A percentile compares a stretch with the other conserved stretches of the same genome.
Conservation (phyloP, 2,797 vertebrate species). For the Crocidura indochinensis region DNA sequence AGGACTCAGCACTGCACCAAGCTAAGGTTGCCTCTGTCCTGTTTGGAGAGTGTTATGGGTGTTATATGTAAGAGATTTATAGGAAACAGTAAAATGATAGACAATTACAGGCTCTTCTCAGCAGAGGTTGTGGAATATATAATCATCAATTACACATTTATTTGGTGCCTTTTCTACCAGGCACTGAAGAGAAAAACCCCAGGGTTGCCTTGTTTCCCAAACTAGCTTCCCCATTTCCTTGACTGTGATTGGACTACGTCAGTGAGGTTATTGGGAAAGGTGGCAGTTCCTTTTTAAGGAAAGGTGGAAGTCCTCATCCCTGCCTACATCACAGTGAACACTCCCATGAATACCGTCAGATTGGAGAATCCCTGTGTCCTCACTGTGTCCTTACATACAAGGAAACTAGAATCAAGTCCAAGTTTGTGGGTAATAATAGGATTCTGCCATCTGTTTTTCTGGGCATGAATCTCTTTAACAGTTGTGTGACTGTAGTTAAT, state of each 20-base stretch:
- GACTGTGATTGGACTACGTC: background rate
- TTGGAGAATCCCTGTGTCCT: background rate
- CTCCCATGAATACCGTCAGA: background rate
- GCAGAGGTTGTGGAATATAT: slow-evolving; percentile 20
- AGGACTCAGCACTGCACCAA: background rate
- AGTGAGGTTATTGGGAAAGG: background rate
- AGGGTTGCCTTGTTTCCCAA: slow-evolving; percentile 7
- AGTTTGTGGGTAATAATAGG: background rate
- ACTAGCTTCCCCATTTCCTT: background rate
- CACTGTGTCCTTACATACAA: background rate
- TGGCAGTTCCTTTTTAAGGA: background rate
- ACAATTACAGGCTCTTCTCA: slow-evolving; percentile 33
- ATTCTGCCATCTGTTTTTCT: background rate
- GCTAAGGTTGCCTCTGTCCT: background rate
- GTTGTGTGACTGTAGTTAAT: slow-evolving; percentile 16
- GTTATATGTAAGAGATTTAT: slow-evolving; percentile 24
- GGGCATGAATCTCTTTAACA: background rate
- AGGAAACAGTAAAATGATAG: background rate
- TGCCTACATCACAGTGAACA: background rate
- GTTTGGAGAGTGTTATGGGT: background rate
- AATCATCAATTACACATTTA: slow-evolving; percentile 28
- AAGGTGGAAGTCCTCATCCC: background rate
- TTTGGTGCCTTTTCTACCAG: background rate
- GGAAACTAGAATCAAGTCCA: background rate
- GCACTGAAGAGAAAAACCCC: background rate